Base-by-base conservation (phyloP, 2,797 vertebrate genomes). In the Champsocephalus esox region DNA sequence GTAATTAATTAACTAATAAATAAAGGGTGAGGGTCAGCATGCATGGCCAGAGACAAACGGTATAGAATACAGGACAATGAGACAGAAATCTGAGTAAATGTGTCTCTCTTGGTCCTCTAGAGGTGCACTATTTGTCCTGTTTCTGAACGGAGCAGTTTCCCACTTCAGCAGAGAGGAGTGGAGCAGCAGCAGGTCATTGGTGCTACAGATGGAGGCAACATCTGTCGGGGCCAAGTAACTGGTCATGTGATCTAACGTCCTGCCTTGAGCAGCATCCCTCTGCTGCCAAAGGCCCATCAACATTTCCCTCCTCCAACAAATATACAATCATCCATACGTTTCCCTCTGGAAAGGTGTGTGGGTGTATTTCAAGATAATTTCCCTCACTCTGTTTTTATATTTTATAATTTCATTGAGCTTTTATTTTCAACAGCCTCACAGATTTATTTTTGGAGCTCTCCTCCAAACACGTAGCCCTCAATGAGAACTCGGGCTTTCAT, bases 171-270 rank as follows among this genome's bases (percentile, higher is more conserved):
- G 4, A 16, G 21, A 77, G 59, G 66, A 66, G 28, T 52, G 57
- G 60, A 73, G 43, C 58, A 78, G 59, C 57, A 75, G 75, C 66
- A 75, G 77, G 67, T 85, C 79, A 73, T 32, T 28, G 28, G 80
- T 66, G 79, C 56, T 79, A 55, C 88, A 87, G 84, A 87, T 88
- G 86, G 89, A 87, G 79, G 70, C 75, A 90, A 89, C 90, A 92
- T 81, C 90, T 89, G 89, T 87, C 71, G 46, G 70, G 38, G 73
- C 76, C 75, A 84, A 88, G 78, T 82, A 68, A 61, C 64, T 58
- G 51, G 70, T 87, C 92, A 89, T 45, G 79, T 90, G 91, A 85
- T 73, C 63, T 28, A 41, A 52, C 73, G 38, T 4, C 74, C 82
- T 61, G 85, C 77, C 79, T 81, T 32, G 41, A 87, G 82, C 71